These are phyloP conservation scores for Hirtodrosophila duncani DNA, from an alignment of 2,888 invertebrate species.

Conservation along the genomic window DNA sequence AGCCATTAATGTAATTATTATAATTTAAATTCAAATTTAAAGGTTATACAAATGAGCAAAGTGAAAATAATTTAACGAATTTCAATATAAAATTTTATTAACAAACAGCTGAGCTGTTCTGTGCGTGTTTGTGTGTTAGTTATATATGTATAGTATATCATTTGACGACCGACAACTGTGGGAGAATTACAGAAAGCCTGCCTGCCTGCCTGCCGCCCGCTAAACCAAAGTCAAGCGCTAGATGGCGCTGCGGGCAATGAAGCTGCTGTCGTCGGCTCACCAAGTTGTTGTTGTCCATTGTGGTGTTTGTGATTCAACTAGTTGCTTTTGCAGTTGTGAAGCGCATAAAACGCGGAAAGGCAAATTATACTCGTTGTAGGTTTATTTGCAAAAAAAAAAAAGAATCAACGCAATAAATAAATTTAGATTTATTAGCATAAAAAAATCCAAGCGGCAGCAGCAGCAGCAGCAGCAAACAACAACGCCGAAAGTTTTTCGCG, in stretches of 20 bases:
- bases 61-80: too few species aligned
- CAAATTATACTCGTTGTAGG: constrained; percentile 42
- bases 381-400: not conserved
- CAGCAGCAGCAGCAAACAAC: constrained; percentile 12
- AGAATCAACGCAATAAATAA: constrained; percentile 28
- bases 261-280: constrained; percentile 33
- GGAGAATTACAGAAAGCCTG: constrained; percentile 40
- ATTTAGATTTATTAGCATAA: constrained; percentile 57
- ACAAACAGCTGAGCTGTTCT: too few species aligned
- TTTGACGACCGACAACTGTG: too few species aligned
- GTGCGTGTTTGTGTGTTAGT: too few species aligned
- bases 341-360: constrained; percentile 46
- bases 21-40: too few species aligned
- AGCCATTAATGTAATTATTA: too few species aligned
- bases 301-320: too few species aligned
- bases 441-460: constrained; percentile 35
- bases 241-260: constrained; percentile 49
- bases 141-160: too few species aligned
- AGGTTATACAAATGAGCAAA: too few species aligned
- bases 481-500: constrained; percentile 10
- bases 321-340: constrained; percentile 32
- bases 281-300: constrained; percentile 31
- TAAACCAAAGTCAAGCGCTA: constrained; percentile 55
- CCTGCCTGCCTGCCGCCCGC: too few species aligned
- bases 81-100: too few species aligned